These are phyloP conservation scores for Spheniscus humboldti DNA, from an alignment of 2,797 vertebrate species.

Conservation along the genomic window DNA sequence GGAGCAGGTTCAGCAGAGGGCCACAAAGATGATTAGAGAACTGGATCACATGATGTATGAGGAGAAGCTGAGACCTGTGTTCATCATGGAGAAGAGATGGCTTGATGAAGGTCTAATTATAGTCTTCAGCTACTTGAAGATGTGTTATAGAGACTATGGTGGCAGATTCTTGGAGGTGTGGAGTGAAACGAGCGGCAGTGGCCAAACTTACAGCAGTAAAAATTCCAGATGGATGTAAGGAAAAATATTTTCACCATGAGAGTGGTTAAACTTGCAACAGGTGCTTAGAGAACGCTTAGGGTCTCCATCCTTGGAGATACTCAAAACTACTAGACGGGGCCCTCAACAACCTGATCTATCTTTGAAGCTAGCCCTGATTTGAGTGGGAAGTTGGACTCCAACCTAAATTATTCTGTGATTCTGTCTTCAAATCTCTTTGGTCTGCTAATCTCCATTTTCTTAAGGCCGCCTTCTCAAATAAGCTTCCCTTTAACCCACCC, in stretches of 20 bases:
- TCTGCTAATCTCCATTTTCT: not conserved
- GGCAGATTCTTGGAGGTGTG: not conserved
- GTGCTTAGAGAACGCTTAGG: not conserved
- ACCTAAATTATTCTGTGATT: not conserved
- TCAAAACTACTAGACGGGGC: not conserved
- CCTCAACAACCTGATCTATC: not conserved
- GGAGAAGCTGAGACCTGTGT: not conserved
- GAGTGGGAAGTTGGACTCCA: not conserved
- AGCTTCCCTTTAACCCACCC: not conserved
- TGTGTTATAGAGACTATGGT: not conserved
- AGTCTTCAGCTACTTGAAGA: not conserved
- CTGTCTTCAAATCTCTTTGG: not conserved
- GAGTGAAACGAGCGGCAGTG: not conserved
- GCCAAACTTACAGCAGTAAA: not conserved
- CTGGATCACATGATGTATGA: not conserved
- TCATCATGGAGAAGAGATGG: not conserved
- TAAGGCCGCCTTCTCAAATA: not conserved
- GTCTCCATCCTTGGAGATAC: not conserved
- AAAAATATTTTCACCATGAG: not conserved
- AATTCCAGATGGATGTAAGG: not conserved
- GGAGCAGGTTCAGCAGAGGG: not conserved
- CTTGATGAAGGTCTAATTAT: not conserved
- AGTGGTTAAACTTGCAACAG: not conserved
- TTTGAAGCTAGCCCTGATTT: not conserved
- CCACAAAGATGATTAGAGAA: not conserved